Conservation (phyloP, 2,888 invertebrate species). For the Girardia tigrina region DNA sequence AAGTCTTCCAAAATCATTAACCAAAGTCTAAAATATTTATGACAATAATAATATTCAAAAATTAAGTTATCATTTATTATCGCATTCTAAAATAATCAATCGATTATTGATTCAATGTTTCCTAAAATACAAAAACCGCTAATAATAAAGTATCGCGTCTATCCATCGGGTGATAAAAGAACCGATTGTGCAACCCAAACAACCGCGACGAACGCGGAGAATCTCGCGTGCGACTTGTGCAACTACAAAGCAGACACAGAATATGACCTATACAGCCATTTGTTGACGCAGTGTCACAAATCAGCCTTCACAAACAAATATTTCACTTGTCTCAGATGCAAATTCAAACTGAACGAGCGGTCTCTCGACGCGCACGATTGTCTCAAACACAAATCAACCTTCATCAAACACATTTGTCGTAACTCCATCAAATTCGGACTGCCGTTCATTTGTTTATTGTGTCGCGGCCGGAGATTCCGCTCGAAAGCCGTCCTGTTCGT, state of each 20-base stretch:
- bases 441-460: constrained; percentile 24
- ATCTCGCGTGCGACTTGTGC: neutral
- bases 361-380: neutral
- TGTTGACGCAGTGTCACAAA: neutral
- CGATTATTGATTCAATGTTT: neutral
- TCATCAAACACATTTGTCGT: neutral
- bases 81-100: too few relatives aligned
- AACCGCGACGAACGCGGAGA: too few relatives aligned
- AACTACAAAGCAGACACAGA: neutral
- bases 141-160: neutral
- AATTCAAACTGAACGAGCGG: neutral
- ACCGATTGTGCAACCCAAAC: neutral
- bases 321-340: neutral
- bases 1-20: too few relatives aligned
- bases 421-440: neutral
- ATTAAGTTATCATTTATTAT: too few relatives aligned
- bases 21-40: too few relatives aligned
- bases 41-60: too few relatives aligned
- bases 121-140: neutral
- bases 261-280: neutral
- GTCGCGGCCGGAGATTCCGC: neutral
- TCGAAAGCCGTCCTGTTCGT: neutral
- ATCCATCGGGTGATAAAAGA: neutral
- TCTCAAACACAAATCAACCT: neutral
- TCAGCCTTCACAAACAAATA: neutral